Evolutionary conservation across 2,888 invertebrate species (phyloP), one percentile per base, ranked within the genome.

Genomic region (Apamea epomidion): DNA sequence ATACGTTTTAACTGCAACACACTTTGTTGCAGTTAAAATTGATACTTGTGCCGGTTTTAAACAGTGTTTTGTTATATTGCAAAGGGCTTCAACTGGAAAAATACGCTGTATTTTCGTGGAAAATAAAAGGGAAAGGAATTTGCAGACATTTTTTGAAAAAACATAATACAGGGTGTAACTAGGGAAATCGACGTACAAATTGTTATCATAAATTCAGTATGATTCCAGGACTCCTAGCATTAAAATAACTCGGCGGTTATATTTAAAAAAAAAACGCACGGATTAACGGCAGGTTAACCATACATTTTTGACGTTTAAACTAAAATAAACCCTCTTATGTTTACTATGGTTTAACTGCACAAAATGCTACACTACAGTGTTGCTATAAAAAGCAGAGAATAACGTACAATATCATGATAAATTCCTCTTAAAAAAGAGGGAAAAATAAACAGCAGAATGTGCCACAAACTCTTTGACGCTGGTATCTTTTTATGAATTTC

Each of bases 1-100:
- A 90, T 90, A 87, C 80, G 51, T 80, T 89, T 88, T 87, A 85
- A 87, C 89, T 89, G 90, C 87, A 86, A 82, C 89, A 86, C 64
- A 16, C 29, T 64, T 64, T 48, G 60, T 65, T 70, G 7, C 29
- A 0, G 51, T 48, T 48, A 48, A 48, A 48, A 48, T 48, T 48
- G 12, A 16, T 48, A 48, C 25, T 45, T 54, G 42, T 58, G 58
- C 2, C 42, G 62, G 42, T 64, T 68, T 67, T 14, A 62, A 32
- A 32, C 14, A 29, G 18, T 32, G 1, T 51, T 62, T 48, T 12
- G 18, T 37, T 62, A 21, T 32, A 7, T 45, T 74, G 4, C 8
- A n/a, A 18, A 71, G 29, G 7, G 45, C 3, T 45, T 69, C 16
- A 2, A 42, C 29, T 25, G 16, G 25, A 51, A 70, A 71, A 71